Conservation (phyloP, 2,888 invertebrate genomes). For the Criorhina ranunculi region DNA sequence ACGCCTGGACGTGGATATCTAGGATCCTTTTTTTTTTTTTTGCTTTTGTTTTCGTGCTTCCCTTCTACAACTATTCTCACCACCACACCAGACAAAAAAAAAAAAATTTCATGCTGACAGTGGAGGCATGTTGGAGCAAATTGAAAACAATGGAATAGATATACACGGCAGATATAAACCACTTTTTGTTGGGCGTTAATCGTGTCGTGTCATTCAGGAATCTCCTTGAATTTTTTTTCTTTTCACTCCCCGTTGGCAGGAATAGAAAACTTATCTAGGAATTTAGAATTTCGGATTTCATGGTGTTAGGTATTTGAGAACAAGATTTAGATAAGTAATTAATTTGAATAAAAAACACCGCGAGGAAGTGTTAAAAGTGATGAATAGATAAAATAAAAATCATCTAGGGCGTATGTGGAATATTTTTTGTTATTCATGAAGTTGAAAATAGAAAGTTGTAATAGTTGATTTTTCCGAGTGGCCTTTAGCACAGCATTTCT, state of each 20-base stretch:
- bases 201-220: constrained; percentile 15
- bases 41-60: neutral
- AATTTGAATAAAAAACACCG: neutral
- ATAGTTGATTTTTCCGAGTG: too few relatives aligned
- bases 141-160: constrained; percentile 62
- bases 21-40: constrained; percentile 14
- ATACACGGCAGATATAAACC: constrained; percentile 34
- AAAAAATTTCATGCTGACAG: constrained; percentile 51
- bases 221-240: neutral
- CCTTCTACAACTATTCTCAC: constrained; percentile 1
- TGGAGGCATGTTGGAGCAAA: constrained; percentile 49
- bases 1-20: constrained; percentile 58
- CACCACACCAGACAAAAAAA: constrained; percentile 29
- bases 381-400: too few relatives aligned
- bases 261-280: constrained; percentile 5
- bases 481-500: too few relatives aligned
- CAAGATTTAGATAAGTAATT: constrained; percentile 6
- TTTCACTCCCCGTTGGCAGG: neutral
- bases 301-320: neutral
- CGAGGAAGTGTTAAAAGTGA: too few relatives aligned
- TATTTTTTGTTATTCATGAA: too few relatives aligned
- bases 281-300: constrained; percentile 1
- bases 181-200: constrained; percentile 29
- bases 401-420: too few relatives aligned
- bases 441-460: too few relatives aligned